A percentile compares a stretch with the other conserved stretches of the same genome.
These are phyloP conservation scores for Hymenopus coronatus DNA, from an alignment of 2,888 invertebrate genomes.

Conservation along the genomic window DNA sequence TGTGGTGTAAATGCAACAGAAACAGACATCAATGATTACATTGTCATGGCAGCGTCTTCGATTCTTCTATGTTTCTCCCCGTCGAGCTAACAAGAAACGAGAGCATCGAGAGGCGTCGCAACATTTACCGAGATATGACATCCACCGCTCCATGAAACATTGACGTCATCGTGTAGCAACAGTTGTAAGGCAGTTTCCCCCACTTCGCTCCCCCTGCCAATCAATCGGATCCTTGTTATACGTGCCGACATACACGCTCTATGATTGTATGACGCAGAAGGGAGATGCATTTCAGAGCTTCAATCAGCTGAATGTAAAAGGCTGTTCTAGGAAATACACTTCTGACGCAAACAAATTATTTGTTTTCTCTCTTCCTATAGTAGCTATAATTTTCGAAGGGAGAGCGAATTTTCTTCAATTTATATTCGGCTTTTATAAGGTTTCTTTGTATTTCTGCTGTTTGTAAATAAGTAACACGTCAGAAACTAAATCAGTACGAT, in stretches of 20 bases:
- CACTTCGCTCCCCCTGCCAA: neutral
- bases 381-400: too few relatives aligned
- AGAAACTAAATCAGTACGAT: too few relatives aligned
- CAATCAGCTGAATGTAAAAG: neutral
- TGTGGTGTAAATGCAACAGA: neutral
- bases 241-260: neutral
- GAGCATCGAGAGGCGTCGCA: neutral
- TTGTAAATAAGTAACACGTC: too few relatives aligned
- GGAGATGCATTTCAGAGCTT: neutral
- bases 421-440: too few relatives aligned
- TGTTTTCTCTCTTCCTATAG: too few relatives aligned
- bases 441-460: too few relatives aligned
- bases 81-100: neutral
- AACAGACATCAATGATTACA: neutral
- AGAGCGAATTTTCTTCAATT: too few relatives aligned
- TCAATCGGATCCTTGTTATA: neutral
- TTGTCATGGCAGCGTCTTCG: neutral
- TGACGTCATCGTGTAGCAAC: neutral
- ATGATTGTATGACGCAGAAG: neutral
- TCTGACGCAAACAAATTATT: too few relatives aligned
- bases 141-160: neutral
- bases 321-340: too few relatives aligned
- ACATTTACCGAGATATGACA: neutral
- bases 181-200: neutral
- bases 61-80: neutral